phyloP scores from a whole-genome alignment of 2,888 invertebrate species.

The Tuta absoluta region DNA sequence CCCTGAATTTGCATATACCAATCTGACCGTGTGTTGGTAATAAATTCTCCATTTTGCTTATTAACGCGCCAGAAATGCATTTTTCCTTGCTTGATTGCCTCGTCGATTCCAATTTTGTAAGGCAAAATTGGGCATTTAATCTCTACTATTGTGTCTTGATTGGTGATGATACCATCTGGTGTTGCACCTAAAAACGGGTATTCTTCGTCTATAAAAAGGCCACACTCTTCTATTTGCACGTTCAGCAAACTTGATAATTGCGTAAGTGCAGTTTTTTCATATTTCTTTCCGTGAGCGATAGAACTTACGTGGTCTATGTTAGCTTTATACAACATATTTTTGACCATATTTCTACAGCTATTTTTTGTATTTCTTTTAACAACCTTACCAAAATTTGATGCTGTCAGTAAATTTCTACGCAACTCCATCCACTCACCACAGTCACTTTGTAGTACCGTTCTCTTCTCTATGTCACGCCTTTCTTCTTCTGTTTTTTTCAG shows the following conservation, averaged over 20 bases:
- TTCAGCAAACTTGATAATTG: conserved; percentile 16
- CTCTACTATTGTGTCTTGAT: neutral
- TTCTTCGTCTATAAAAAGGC: neutral
- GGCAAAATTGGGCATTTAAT: neutral
- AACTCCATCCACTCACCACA: too few relatives aligned
- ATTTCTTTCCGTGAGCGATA: conserved; percentile 26
- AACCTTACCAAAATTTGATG: conserved; percentile 36
- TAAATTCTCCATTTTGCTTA: conserved; percentile 18
- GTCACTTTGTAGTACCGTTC: conserved; percentile 36
- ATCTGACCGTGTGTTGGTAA: neutral
- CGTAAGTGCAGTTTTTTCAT: conserved; percentile 28
- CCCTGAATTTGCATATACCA: conserved; percentile 14
- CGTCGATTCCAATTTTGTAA: neutral
- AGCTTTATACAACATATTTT: conserved; percentile 35
- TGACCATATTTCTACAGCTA: conserved; percentile 31
- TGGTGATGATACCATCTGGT: neutral
- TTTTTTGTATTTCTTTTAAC: conserved; percentile 28
- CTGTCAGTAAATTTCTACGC: too few relatives aligned
- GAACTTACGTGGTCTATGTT: conserved; percentile 33
- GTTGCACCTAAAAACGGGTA: conserved; percentile 5
- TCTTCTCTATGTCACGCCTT: conserved; percentile 29
- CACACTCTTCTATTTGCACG: neutral
- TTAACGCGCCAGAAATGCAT: neutral
- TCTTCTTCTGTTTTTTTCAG: conserved; percentile 30
- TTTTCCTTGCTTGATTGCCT: neutral